Evolutionary conservation across 2,797 vertebrate species (phyloP), one percentile per base, ranked within the genome.

Genomic region (Peromyscus melanophrys): DNA sequence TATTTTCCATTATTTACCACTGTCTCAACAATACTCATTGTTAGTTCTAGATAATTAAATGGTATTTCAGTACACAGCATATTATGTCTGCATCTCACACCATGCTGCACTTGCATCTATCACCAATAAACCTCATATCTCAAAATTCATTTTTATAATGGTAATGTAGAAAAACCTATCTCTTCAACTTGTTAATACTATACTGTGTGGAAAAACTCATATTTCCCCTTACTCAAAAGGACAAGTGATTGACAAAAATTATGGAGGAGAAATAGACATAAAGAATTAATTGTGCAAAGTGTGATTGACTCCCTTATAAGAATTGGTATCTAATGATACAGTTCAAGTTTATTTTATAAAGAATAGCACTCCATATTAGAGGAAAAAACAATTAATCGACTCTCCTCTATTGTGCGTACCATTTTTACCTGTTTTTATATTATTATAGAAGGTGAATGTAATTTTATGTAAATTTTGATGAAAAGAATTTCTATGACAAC

Each of bases 271-370:
- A 61, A 75, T 25, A 90, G 55, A 77, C 81, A 57, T 85, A 94
- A 94, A 75, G 57, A 78, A 61, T 61, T 61, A 91, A 88, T 34
- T 76, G 1, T 59, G 6, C 40, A 27, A 76, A 78, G 4, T 87
- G 6, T 37, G 3, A 12, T 94, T 85, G 59, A 34, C 43, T 84
- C 9, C 27, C 27, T 29, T 82, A 13, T 46, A 43, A 40, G 27
- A 59, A 27, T 12, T 91, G 29, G 81, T 52, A 37, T 95, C 43
- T 65, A 71, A 78, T 40, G 31, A 92, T 77, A 92, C 1, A 13
- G 21, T 57, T 61, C 82, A 87, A 87, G 63, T 57, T 83, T 78
- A 94, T 86, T 89, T 90, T 31, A 23, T 31, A 97, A 90, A 61
- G 17, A 86, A 69, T 2, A 49, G 8, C 2, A 7, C 10, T 59